Evolutionary conservation across 2,888 invertebrate genomes (phyloP).

Genomic region (Phytoseiulus persimilis): DNA sequence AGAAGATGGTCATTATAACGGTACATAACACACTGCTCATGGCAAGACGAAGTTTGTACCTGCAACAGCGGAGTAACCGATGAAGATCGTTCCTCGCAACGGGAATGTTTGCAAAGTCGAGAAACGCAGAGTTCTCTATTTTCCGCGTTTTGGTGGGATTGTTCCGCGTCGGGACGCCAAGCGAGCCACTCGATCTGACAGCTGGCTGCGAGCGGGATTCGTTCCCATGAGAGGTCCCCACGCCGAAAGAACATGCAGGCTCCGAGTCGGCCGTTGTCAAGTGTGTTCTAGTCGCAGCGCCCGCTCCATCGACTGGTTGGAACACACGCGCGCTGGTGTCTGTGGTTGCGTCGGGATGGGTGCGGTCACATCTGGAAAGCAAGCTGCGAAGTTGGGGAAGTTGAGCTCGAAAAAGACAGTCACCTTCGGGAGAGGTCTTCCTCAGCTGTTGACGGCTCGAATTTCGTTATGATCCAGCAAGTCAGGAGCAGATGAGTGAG

Average conservation of each 20-base stretch:
- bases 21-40: constrained; percentile 16
- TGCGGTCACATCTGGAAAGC: not conserved
- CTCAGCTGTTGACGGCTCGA: constrained; percentile 29
- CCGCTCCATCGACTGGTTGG: not conserved
- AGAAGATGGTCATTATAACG: constrained; percentile 24
- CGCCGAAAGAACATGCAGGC: not conserved
- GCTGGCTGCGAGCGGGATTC: not conserved
- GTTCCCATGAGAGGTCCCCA: not conserved
- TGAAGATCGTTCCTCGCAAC: not conserved
- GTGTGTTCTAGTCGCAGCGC: not conserved
- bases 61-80: not conserved
- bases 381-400: not conserved
- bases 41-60: constrained; percentile 34
- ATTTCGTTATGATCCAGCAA: constrained; percentile 26
- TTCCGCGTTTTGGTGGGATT: not conserved
- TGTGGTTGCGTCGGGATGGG: not conserved
- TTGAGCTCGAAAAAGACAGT: not conserved
- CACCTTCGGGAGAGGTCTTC: constrained; percentile 33
- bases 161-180: not conserved
- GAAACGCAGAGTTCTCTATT: not conserved
- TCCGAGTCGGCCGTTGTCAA: too few species aligned
- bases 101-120: not conserved
- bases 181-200: not conserved
- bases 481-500: constrained; percentile 16
- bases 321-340: not conserved